These are phyloP conservation scores for Epistrophe grossulariae DNA, from an alignment of 2,888 invertebrate genomes.

Conservation along the genomic window DNA sequence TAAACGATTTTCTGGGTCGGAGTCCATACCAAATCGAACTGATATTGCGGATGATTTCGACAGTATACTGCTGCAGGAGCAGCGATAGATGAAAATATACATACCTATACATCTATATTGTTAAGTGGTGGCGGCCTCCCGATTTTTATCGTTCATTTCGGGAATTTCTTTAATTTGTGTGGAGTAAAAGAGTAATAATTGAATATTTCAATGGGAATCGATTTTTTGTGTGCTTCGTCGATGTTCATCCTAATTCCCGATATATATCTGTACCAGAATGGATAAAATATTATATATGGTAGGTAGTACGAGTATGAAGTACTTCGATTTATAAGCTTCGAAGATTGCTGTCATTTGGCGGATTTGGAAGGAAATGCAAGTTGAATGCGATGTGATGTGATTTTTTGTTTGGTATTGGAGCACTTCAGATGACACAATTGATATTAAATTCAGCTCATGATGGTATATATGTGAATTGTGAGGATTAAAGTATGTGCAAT, in stretches of 20 bases:
- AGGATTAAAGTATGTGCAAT: background rate
- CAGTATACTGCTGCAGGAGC: background rate
- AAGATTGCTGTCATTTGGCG: slow-evolving; percentile 41
- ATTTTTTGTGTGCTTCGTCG: background rate
- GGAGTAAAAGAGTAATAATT: slow-evolving; percentile 55
- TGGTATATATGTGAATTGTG: background rate
- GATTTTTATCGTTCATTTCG: slow-evolving; percentile 53
- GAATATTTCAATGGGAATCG: slow-evolving; percentile 41
- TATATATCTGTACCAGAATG: background rate
- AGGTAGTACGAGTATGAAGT: slow-evolving; percentile 13
- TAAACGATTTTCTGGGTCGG: slow-evolving; percentile 39
- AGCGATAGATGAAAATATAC: background rate
- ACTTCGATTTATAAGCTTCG: slow-evolving; percentile 49
- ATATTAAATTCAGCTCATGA: slow-evolving; percentile 23
- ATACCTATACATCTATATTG: no score
- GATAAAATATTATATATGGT: background rate
- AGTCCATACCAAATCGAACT: slow-evolving; percentile 21
- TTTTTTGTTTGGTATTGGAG: slow-evolving; percentile 45
- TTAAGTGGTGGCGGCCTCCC: slow-evolving; percentile 34
- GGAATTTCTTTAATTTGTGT: slow-evolving; percentile 63
- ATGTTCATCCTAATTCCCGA: slow-evolving; percentile 4
- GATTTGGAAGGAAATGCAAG: slow-evolving; percentile 43
- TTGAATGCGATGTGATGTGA: slow-evolving; percentile 10
- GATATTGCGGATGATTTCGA: slow-evolving; percentile 27
- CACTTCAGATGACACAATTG: slow-evolving; percentile 51